Evolutionary conservation across 2,113 vertebrate species (phyloP).

Genomic region (Pyxicephalus adspersus): DNA sequence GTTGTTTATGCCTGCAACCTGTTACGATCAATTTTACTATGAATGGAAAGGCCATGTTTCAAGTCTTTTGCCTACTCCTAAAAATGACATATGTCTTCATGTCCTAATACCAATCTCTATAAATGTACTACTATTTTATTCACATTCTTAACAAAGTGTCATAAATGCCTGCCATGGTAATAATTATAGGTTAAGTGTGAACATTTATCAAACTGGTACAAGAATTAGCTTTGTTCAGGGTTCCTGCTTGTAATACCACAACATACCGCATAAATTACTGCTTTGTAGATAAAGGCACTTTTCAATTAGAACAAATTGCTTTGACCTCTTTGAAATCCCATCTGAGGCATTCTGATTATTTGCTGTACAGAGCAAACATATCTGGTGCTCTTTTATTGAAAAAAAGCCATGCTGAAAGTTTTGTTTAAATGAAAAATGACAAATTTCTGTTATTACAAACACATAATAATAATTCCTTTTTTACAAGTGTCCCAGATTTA

Average conservation of each 20-base stretch:
- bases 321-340: slow-evolving; percentile 26
- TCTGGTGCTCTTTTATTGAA: neutral
- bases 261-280: slow-evolving; percentile 27
- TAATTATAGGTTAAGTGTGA: slow-evolving; percentile 28
- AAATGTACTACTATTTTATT: slow-evolving; percentile 4
- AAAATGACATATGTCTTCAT: no score
- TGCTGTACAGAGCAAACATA: neutral
- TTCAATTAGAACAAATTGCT: slow-evolving; percentile 53
- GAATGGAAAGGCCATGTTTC: no score
- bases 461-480: no score
- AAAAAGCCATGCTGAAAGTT: no score
- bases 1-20: no score
- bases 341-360: slow-evolving; percentile 1
- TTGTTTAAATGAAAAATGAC: no score
- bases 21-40: no score
- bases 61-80: no score
- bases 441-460: no score
- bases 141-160: neutral
- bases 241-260: neutral
- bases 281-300: slow-evolving; percentile 40
- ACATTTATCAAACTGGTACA: slow-evolving; percentile 34
- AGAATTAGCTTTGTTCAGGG: neutral
- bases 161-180: slow-evolving; percentile 13
- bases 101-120: neutral
- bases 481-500: no score